Conservation (phyloP, 2,797 vertebrate genomes). For the Tokudaia tokunoshimensis region DNA sequence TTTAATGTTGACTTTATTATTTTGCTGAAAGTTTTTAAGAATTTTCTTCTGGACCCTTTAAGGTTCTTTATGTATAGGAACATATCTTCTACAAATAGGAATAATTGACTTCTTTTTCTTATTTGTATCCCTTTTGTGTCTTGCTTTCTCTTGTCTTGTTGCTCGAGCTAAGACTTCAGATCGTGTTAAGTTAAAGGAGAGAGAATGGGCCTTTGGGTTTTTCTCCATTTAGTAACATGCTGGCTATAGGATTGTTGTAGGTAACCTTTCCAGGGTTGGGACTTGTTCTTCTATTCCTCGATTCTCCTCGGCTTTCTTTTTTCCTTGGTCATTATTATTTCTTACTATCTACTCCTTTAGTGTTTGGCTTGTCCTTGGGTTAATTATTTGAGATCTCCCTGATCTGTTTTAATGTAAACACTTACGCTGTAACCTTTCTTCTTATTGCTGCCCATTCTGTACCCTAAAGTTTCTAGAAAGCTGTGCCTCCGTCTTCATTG, state of each 20-base stretch:
- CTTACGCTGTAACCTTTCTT: not conserved
- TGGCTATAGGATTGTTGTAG: not conserved
- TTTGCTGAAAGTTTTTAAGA: not conserved
- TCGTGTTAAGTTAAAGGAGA: not conserved
- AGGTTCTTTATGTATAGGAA: not conserved
- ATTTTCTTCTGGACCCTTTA: not conserved
- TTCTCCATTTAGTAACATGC: not conserved
- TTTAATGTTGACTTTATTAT: not conserved
- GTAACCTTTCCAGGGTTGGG: not conserved
- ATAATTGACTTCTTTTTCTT: not conserved
- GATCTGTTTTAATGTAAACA: not conserved
- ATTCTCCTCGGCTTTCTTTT: not conserved
- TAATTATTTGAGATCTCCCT: not conserved
- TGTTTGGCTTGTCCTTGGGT: not conserved
- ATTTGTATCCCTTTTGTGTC: not conserved
- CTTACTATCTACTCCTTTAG: not conserved
- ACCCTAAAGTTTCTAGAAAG: not conserved
- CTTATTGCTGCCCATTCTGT: not conserved
- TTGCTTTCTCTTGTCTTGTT: not conserved
- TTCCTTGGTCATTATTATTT: not conserved
- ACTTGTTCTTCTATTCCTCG: not conserved
- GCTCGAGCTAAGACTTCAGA: not conserved
- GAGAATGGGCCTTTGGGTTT: not conserved
- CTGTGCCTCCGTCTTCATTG: not conserved
- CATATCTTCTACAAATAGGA: not conserved